Base-by-base conservation (phyloP, 2,113 vertebrate species). In the Pachypanchax playfairii region DNA sequence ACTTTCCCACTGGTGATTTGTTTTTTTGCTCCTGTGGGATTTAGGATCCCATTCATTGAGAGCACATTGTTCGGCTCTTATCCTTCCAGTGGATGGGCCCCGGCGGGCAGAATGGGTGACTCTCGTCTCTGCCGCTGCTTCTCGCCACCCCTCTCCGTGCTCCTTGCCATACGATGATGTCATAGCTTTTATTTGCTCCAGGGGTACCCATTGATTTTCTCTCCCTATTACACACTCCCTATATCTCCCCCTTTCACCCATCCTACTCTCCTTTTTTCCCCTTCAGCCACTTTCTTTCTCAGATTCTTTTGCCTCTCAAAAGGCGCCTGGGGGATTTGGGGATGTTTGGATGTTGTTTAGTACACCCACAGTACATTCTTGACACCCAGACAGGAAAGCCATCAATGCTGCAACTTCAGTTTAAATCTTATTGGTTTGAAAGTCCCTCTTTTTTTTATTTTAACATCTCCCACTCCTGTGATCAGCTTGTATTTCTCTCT, bases 161-260 rank as follows among this genome's bases (percentile, higher is more conserved):
- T 84, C 54, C 38, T 75, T 87, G 82, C 86, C 87, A 87, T 79
- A 20, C 60, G 38, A 87, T 91, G 90, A 91, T 91, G 90, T 91
- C 90, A 91, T 88, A 79, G 77, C 82, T 84, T 86, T 82, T 71
- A 78, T 90, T 84, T 79, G 77, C 82, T 80, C 33, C 42, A 20
- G 74, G 77, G 77, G 60, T 56, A 81, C 83, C 78, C 80, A 88
- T 85, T 88, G 86, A 88, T 85, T 87, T 79, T 71, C 77, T 82
- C 78, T 80, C 74, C 52, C 67, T 60, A 72, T 82, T 83, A 79
- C 75, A 76, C 79, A 77, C 77, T 76, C 85, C 75, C 66, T 81
- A 74, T 81, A 82, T 82, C 73, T 79, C 56, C 71, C 74, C 70
- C 70, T 42, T 77, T 62, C 72, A 71, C 46, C 58, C 38, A 60